phyloP scores from a whole-genome alignment of 1,140 invertebrate species.

The Drosophila baimaii region DNA sequence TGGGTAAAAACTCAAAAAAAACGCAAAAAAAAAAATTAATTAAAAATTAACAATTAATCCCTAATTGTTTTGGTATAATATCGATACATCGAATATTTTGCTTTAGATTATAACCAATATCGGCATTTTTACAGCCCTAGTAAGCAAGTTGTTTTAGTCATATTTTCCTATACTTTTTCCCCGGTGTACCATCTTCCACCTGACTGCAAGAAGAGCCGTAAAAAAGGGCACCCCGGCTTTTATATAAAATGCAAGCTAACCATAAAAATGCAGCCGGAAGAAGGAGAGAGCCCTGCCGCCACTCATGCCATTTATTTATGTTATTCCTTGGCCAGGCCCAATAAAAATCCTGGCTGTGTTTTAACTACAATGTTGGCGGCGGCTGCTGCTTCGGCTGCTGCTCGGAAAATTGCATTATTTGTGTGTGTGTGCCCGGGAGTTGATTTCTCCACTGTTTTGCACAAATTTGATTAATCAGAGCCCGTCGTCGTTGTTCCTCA shows the following conservation, averaged over 20 bases:
- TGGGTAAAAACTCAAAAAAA: too few species aligned
- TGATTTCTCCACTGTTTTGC: conserved; percentile 52
- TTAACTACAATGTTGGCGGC: conserved; percentile 64
- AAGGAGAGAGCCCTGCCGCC: background rate
- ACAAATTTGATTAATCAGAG: conserved; percentile 72
- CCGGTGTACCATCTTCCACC: conserved; percentile 24
- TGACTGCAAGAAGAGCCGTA: conserved; percentile 49
- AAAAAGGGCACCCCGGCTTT: conserved; percentile 38
- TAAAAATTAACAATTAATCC: too few species aligned
- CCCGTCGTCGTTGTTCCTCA: conserved; percentile 20
- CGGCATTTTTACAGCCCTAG: too few species aligned
- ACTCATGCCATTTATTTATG: conserved; percentile 54
- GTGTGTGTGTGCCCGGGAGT: conserved; percentile 46
- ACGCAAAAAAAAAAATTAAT: too few species aligned
- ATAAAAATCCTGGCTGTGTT: conserved; percentile 44
- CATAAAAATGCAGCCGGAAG: conserved; percentile 68
- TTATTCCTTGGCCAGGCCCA: conserved; percentile 51
- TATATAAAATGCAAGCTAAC: conserved; percentile 72
- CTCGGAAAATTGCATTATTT: conserved; percentile 76
- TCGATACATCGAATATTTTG: too few species aligned
- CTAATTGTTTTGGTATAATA: too few species aligned
- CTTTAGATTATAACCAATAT: too few species aligned
- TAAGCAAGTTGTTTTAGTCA: background rate
- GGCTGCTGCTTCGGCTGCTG: conserved; percentile 19
- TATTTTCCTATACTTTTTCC: background rate